Percentiles rank a stretch among this genome's conserved stretches.
phyloP scores from a whole-genome alignment of 2,113 vertebrate genomes.

The Trogon surrucura region DNA sequence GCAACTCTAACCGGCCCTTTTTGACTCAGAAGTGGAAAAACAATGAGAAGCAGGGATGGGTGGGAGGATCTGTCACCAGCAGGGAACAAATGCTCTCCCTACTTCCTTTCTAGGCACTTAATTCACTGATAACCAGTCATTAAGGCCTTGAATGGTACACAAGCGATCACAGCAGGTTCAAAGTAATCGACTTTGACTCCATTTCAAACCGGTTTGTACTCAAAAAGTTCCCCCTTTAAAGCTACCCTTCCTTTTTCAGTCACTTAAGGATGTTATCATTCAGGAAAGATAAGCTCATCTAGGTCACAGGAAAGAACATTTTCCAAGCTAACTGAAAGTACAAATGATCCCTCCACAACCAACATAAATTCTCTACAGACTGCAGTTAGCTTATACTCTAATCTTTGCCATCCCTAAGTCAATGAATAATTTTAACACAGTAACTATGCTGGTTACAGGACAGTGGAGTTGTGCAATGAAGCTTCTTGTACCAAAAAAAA shows the following conservation, averaged over 20 bases:
- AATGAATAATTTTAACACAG: background rate
- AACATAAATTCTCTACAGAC: background rate
- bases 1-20: background rate
- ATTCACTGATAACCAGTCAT: background rate
- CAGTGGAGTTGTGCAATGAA: background rate
- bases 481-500: background rate
- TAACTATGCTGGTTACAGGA: background rate
- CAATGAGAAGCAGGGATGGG: background rate
- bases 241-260: background rate
- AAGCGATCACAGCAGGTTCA: background rate
- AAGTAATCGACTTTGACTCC: background rate
- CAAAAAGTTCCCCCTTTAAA: background rate
- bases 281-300: conserved; percentile 24
- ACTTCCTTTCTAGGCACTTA: background rate
- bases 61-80: background rate
- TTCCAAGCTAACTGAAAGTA: conserved; percentile 7
- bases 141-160: background rate
- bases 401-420: conserved; percentile 2
- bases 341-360: background rate
- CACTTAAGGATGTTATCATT: background rate
- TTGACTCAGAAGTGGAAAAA: background rate
- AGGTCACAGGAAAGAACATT: conserved; percentile 27
- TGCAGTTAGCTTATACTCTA: background rate
- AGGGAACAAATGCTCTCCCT: background rate
- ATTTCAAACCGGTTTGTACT: background rate